Base-by-base conservation (phyloP, 2,888 invertebrate species). In the Cremastinae sp. region DNA sequence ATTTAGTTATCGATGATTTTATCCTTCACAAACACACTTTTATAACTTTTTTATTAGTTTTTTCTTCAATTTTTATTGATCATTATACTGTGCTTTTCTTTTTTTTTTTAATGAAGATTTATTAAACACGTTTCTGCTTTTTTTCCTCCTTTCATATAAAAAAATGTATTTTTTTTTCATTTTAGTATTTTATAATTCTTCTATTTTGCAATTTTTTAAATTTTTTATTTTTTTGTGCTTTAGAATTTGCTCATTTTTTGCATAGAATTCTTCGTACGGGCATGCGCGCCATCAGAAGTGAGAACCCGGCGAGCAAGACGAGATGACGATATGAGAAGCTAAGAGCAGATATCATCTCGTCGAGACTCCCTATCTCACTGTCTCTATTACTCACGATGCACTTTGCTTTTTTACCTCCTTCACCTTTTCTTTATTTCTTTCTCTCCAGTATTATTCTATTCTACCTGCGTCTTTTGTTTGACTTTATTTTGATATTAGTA, bases 261-360 rank as follows among this genome's bases (percentile, higher is more conserved):
- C 47, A 47, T 34, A 9, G 47, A 62, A 62, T 12, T 18, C 20
- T n/a, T 2, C 47, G 16, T 54, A 43, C 14, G 18, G 18, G 34
- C 36, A 36, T 45, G 20, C 20, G 18, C 36, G 12, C 9, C 49
- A 41, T 3, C 18, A 28, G 58, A 34, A 66, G 56, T 22, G 45
- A 62, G 68, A 51, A 70, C 22, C 58, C 53, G n/a, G n/a, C n/a
- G 62, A 70, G 66, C 36, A 74, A 65, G 73, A 72, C 72, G 58
- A 80, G 70, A 78, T 78, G 77, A 78, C 73, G 75, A 78, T 74
- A 79, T 74, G 77, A 78, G 75, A 74, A 74, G 65, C 72, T 61
- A 65, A 75, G 75, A 70, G 66, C 38, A 72, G 69, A 78, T 83
- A 82, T 82, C 81, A 78, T 80, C 85, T 82, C 81, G 78, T 83